Percentiles rank a stretch among this genome's conserved stretches.
Conservation (phyloP, 2,113 vertebrate genomes). For the Aldabrachelys gigantea region DNA sequence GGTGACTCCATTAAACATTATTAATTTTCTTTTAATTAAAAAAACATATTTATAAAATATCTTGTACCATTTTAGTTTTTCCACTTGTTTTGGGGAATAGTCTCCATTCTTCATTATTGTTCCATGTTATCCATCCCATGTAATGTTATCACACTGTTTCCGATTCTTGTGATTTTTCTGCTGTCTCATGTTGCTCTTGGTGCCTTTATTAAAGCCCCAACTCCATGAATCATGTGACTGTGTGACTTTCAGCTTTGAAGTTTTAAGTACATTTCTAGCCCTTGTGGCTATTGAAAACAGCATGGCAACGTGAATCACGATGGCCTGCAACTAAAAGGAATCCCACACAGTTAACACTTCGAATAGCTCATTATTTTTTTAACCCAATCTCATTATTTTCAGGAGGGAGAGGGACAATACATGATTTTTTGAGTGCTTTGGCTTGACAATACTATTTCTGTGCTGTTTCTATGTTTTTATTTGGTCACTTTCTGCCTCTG, state of each 20-base stretch:
- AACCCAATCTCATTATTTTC: background rate
- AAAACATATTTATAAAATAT: background rate
- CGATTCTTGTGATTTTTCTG: background rate
- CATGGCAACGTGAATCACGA: background rate
- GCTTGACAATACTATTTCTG: background rate
- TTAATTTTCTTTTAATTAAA: background rate
- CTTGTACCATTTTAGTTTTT: background rate
- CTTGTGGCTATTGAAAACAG: background rate
- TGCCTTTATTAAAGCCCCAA: background rate
- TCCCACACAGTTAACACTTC: too few relatives aligned
- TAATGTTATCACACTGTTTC: background rate
- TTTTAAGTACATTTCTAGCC: background rate
- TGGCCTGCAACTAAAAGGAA: background rate
- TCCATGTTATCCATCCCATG: background rate
- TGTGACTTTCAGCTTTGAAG: background rate
- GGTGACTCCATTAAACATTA: background rate
- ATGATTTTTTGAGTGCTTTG: background rate
- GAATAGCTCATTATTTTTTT: background rate
- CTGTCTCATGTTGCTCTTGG: background rate
- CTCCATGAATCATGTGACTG: background rate
- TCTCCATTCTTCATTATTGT: background rate
- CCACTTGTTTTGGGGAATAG: background rate
- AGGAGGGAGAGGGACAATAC: background rate
- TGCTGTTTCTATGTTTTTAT: too few relatives aligned
- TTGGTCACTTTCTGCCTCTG: background rate